These are phyloP conservation scores for Neogale vison DNA, from an alignment of 2,113 vertebrate genomes.

Conservation along the genomic window DNA sequence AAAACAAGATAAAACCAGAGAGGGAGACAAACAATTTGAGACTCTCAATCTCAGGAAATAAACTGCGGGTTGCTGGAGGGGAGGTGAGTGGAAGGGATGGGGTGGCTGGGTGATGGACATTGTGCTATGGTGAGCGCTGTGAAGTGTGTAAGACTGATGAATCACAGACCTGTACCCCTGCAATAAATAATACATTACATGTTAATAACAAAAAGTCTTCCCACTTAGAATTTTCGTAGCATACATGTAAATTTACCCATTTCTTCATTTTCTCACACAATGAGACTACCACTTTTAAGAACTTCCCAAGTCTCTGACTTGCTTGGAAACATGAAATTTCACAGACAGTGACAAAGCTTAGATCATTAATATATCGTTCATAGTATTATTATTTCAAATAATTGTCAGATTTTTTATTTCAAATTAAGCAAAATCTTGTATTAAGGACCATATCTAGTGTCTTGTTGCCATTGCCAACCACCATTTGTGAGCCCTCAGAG, in stretches of 20 bases:
- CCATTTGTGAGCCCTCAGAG: not conserved
- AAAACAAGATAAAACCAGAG: no score
- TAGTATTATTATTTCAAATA: not conserved
- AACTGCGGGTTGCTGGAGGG: no score
- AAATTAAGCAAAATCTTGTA: conserved; percentile 3
- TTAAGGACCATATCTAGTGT: not conserved
- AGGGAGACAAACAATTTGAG: no score
- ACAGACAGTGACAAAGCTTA: not conserved
- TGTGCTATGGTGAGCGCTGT: no score
- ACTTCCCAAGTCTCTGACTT: not conserved
- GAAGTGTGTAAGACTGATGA: no score
- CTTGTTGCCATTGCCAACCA: not conserved
- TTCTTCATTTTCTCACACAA: not conserved
- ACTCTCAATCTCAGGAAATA: no score
- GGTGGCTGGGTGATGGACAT: no score
- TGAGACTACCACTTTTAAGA: not conserved
- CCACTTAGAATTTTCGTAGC: not conserved
- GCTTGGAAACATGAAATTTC: not conserved
- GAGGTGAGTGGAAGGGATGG: no score
- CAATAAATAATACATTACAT: no score
- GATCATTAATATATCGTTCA: not conserved
- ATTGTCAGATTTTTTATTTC: not conserved
- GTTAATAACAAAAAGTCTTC: not conserved
- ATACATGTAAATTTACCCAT: not conserved
- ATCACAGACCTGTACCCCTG: no score